Evolutionary conservation across 2,888 invertebrate genomes (phyloP).

Genomic region (Epinotia nisella): DNA sequence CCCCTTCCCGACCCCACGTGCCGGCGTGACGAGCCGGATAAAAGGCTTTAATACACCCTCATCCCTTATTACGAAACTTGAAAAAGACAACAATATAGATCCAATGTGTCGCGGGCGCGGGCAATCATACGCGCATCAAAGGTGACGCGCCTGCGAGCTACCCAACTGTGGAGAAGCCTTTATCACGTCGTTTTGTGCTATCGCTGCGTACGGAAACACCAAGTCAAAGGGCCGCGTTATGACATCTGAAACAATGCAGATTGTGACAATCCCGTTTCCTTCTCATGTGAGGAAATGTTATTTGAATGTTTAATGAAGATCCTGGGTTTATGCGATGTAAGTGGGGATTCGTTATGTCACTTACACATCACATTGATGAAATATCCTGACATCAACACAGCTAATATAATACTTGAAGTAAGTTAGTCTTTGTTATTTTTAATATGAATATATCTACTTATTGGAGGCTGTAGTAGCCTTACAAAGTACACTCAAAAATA

Average conservation of each 20-base stretch:
- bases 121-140: conserved; percentile 85
- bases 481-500: too few species aligned
- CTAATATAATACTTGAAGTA: not conserved
- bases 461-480: too few species aligned
- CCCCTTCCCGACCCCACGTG: conserved; percentile 82
- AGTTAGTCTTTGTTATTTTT: not conserved
- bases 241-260: conserved; percentile 82
- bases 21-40: conserved; percentile 84
- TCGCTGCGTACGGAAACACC: conserved; percentile 69
- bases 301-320: conserved; percentile 81
- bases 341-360: conserved; percentile 52
- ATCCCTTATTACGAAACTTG: conserved; percentile 85
- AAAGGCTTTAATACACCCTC: conserved; percentile 86
- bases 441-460: not conserved
- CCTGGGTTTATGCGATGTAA: conserved; percentile 63
- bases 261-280: conserved; percentile 82
- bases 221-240: conserved; percentile 83
- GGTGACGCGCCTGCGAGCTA: conserved; percentile 76
- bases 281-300: conserved; percentile 76
- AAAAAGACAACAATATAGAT: conserved; percentile 85
- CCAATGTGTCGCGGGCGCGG: conserved; percentile 84
- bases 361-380: conserved; percentile 1
- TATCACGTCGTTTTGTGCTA: conserved; percentile 74
- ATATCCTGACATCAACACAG: not conserved
- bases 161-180: conserved; percentile 80